Base-by-base conservation (phyloP, 2,113 vertebrate genomes). In the Phrynosoma platyrhinos region DNA sequence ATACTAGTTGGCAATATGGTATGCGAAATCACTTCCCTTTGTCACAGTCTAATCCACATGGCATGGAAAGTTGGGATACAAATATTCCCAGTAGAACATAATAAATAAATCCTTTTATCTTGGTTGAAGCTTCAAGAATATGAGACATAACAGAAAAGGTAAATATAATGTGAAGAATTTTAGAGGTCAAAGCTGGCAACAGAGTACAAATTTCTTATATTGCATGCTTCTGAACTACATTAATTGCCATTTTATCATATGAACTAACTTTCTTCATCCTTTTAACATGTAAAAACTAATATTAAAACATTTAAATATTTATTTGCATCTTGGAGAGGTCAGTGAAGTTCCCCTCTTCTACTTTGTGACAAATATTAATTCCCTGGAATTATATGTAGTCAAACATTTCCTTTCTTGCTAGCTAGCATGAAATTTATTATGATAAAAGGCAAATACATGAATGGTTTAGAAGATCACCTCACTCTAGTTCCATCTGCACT, bases 181-280 rank as follows among this genome's bases (percentile, higher is more conserved):
- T 75, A 10, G 72, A 14, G 79, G 86, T 71, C 92, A 95, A 95
- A 95, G 91, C 79, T 86, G 53, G 71, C 83, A 93, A 91, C 71
- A 82, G 58, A 91, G 64, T 93, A 94, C 87, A 95, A 94, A 93
- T 92, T 84, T 84, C 84, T 96, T 95, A 96, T 90, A 91, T 69
- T 89, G 91, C 85, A 94, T 92, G 36, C 89, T 93, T 91, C 90
- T 90, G 78, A 86, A 88, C 88, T 79, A 91, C 87, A 87, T 88
- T 96, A 95, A 97, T 95, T 96, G 90, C 84, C 93, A 95, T 94
- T 94, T 96, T 97, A 96, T 96, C 95, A 94, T 42, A 90, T 90
- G 90, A 93, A 47, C 75, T 78, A 95, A 94, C 89, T 93, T 87
- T 64, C 79, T 58, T 93, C 52, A 92, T 72, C 40, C 47, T 94